Conservation (phyloP, 30 jellyfish, hydroid and myxozoan species). For the Hydra vulgaris region DNA sequence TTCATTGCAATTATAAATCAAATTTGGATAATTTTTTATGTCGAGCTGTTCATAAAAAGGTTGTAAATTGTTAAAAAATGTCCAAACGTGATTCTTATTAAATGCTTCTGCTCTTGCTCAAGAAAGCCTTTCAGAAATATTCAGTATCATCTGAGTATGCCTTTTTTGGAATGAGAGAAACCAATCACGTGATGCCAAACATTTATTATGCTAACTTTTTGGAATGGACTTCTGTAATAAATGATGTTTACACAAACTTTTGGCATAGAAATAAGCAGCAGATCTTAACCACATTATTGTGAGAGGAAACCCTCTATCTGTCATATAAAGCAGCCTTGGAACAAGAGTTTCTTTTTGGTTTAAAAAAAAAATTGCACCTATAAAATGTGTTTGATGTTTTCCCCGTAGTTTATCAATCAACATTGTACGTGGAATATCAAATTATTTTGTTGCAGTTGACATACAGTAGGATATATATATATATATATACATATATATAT, state of each 20-base stretch:
- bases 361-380: too few species aligned
- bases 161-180: neutral
- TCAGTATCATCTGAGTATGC: neutral
- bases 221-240: neutral
- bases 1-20: neutral
- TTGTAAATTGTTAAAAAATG: neutral
- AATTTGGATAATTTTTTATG: neutral
- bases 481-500: too few species aligned
- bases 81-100: neutral
- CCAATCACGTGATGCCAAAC: too few species aligned
- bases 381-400: too few species aligned
- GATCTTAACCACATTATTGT: too few species aligned
- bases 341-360: too few species aligned
- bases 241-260: neutral
- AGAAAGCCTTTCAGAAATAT: neutral
- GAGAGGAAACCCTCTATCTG: too few species aligned
- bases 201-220: neutral
- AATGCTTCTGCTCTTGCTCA: neutral
- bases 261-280: neutral
- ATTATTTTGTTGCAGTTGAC: too few species aligned
- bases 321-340: too few species aligned
- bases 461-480: too few species aligned
- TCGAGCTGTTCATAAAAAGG: neutral
- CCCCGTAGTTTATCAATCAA: too few species aligned
- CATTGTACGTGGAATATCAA: too few species aligned